Evolutionary conservation across 2,113 vertebrate species (phyloP).

Genomic region (Hippocampus guttulatus): DNA sequence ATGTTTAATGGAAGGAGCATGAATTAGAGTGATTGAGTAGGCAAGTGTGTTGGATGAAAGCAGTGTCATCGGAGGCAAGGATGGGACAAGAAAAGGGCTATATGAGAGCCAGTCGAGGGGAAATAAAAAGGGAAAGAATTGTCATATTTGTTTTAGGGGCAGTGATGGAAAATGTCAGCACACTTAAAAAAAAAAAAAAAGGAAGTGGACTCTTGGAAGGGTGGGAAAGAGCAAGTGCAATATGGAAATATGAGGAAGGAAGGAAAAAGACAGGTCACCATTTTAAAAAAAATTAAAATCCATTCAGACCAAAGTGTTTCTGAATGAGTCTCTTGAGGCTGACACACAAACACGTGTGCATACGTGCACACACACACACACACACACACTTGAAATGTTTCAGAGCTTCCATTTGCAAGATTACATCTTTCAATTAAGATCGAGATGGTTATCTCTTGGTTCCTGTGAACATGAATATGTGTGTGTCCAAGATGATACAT

Average conservation of each 20-base stretch:
- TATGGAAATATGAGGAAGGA: constrained; percentile 1
- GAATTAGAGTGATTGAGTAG: constrained; percentile 46
- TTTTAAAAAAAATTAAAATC: constrained; percentile 18
- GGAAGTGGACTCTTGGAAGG: not conserved
- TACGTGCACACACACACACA: constrained; percentile 21
- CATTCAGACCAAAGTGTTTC: constrained; percentile 25
- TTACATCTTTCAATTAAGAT: constrained; percentile 68
- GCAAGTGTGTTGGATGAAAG: constrained; percentile 33
- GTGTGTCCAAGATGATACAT: constrained; percentile 16
- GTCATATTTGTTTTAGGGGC: not conserved
- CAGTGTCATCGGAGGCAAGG: constrained; percentile 20
- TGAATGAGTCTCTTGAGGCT: constrained; percentile 38
- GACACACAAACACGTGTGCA: constrained; percentile 18
- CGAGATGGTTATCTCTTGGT: constrained; percentile 53
- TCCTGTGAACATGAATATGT: not conserved
- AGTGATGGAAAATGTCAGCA: not conserved
- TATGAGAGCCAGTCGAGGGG: not conserved
- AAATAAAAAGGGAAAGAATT: not conserved
- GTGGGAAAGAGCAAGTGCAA: not conserved
- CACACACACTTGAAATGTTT: constrained; percentile 44
- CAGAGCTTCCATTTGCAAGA: constrained; percentile 63
- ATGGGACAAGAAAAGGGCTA: constrained; percentile 9
- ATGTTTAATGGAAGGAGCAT: constrained; percentile 21
- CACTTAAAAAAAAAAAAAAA: not conserved
- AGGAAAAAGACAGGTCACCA: constrained; percentile 3